phyloP scores from a whole-genome alignment of 2,888 invertebrate species.

The Idaea biselata region DNA sequence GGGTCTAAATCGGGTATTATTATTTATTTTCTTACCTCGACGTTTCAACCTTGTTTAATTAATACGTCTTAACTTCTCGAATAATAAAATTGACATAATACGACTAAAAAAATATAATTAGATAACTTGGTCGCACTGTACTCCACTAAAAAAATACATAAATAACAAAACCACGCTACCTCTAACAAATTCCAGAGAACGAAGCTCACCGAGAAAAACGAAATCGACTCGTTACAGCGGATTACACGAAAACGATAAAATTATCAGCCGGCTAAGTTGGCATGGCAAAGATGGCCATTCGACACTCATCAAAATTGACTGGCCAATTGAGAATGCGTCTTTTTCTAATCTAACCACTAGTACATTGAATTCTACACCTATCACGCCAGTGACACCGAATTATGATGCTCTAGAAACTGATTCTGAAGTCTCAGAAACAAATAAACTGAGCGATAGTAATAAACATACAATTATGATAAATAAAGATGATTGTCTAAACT shows the following conservation, averaged over 20 bases:
- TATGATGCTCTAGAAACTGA: constrained; percentile 73
- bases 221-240: constrained; percentile 63
- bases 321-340: constrained; percentile 62
- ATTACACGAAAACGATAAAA: constrained; percentile 48
- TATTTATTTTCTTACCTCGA: too few relatives aligned
- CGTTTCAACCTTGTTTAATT: too few relatives aligned
- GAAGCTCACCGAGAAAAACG: constrained; percentile 68
- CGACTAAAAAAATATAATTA: not conserved
- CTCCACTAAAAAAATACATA: constrained; percentile 13
- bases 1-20: too few relatives aligned
- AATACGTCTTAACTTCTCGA: too few relatives aligned
- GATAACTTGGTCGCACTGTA: constrained; percentile 2
- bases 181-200: constrained; percentile 56
- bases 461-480: constrained; percentile 65
- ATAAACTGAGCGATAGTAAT: constrained; percentile 51
- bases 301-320: constrained; percentile 70
- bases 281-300: constrained; percentile 74
- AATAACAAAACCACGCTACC: constrained; percentile 7
- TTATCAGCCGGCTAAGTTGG: constrained; percentile 60
- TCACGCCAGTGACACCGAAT: constrained; percentile 60
- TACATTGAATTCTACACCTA: constrained; percentile 59
- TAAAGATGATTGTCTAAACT: constrained; percentile 53
- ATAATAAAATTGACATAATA: too few relatives aligned
- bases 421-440: constrained; percentile 62
- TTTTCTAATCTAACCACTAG: constrained; percentile 55